These are phyloP conservation scores for Polypedilum pembai DNA, from an alignment of 1,140 invertebrate genomes.

Conservation along the genomic window DNA sequence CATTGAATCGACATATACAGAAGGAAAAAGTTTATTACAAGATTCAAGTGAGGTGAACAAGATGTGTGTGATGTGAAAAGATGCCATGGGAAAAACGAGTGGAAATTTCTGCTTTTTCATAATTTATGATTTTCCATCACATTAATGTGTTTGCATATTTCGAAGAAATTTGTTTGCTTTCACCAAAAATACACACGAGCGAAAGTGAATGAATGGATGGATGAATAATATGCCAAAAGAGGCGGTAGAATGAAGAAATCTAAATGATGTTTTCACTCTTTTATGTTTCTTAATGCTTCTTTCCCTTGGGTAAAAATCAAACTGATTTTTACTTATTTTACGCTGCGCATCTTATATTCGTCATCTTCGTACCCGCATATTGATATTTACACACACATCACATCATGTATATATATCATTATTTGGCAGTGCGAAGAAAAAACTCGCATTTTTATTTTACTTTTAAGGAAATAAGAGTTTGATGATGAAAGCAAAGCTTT, in stretches of 20 bases:
- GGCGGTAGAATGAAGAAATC: not conserved
- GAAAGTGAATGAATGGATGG: not conserved
- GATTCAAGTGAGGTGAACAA: not conserved
- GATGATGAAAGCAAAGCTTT: no score
- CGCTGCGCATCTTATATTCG: no score
- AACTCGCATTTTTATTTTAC: no score
- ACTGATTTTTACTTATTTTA: no score
- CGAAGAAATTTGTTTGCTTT: constrained; percentile 4
- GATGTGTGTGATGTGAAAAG: not conserved
- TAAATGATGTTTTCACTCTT: not conserved
- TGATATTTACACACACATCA: no score
- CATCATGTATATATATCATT: no score
- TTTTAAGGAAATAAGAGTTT: no score
- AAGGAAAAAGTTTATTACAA: not conserved
- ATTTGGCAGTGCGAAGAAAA: no score
- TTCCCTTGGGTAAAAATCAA: no score
- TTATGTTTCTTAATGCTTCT: no score
- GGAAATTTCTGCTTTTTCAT: constrained; percentile 14
- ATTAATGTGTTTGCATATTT: constrained; percentile 28
- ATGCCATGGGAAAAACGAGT: not conserved
- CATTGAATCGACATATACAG: constrained; percentile 4
- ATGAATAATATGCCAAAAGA: not conserved
- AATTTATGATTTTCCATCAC: constrained; percentile 28
- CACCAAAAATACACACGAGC: not conserved
- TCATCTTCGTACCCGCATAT: no score